Conservation (phyloP, 2,888 invertebrate species). For the Papilio protenor region DNA sequence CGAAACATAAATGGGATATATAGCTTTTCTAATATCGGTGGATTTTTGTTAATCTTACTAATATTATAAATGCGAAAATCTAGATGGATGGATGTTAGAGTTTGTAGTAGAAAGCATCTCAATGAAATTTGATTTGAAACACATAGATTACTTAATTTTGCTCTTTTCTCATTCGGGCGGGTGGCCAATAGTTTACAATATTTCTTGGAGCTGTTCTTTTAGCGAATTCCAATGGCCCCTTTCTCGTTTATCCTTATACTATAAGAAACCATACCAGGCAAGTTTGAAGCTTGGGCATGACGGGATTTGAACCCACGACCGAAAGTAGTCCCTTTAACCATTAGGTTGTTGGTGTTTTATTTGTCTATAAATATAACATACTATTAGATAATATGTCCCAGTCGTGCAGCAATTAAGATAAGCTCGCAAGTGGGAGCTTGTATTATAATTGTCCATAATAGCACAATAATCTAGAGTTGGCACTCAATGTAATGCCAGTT, state of each 20-base stretch:
- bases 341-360: not conserved
- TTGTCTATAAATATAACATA: slow-evolving; percentile 1
- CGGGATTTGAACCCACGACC: not conserved
- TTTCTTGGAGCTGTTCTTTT: too few relatives aligned
- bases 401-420: slow-evolving; percentile 36
- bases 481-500: not conserved
- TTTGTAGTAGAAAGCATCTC: too few relatives aligned
- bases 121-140: too few relatives aligned
- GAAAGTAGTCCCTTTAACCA: not conserved
- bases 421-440: slow-evolving; percentile 7
- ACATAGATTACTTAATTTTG: too few relatives aligned
- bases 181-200: too few relatives aligned
- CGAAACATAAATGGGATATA: not conserved
- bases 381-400: not conserved
- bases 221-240: not conserved
- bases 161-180: too few relatives aligned
- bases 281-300: not conserved
- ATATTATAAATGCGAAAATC: too few relatives aligned
- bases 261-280: not conserved
- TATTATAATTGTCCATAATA: slow-evolving; percentile 16
- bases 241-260: too few relatives aligned
- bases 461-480: slow-evolving; percentile 23
- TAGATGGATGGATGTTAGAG: too few relatives aligned
- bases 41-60: not conserved
- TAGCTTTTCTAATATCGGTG: not conserved